Base-by-base conservation (phyloP, 2,797 vertebrate species). In the Anomalospiza imberbis region DNA sequence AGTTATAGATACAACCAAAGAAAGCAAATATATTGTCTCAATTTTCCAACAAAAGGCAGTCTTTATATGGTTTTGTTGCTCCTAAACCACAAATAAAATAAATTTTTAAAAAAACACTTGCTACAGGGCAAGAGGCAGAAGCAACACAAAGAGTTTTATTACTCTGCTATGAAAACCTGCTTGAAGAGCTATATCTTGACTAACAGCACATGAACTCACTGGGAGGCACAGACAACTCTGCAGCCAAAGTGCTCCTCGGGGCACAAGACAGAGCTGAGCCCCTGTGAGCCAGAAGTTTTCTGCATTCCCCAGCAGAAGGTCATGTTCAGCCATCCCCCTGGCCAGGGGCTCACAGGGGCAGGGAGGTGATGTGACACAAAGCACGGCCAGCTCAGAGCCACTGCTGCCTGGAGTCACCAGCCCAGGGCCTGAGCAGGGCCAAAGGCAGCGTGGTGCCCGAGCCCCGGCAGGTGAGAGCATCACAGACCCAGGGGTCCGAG, bases 221-320 rank as follows among this genome's bases (percentile, higher is more conserved):
- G 3, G 36, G n/a, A 63, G 66, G 65, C 65, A 89, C 54, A 42
- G 63, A 26, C 50, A 57, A 15, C n/a, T 66, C 45, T 3, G 4
- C 36, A 20, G 38, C 31, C 77, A 24, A 12, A 45, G 68, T 1
- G 53, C 70, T 79, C 68, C 78, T 36, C 1, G 2, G 82, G 50
- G 71, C 63, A 22, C 42, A 29, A 29, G 38, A 19, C 7, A 18
- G 47, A 76, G 51, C 76, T 5, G 17, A 72, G 58, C 53, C 36
- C 29, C 29, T 8, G 7, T 0, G 0, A 77, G 55, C 16, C 15
- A 3, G 1, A 34, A 6, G 11, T 5, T 38, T 6, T 7, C 20
- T 9, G 66, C 25, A 4, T 2, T 81, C 28, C 84, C 25, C 55
- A 22, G 80, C 47, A 62, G 29, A 38, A 61, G 58, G 60, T 13